Conservation (phyloP, 2,888 invertebrate species). For the Ochlodes sylvanus region DNA sequence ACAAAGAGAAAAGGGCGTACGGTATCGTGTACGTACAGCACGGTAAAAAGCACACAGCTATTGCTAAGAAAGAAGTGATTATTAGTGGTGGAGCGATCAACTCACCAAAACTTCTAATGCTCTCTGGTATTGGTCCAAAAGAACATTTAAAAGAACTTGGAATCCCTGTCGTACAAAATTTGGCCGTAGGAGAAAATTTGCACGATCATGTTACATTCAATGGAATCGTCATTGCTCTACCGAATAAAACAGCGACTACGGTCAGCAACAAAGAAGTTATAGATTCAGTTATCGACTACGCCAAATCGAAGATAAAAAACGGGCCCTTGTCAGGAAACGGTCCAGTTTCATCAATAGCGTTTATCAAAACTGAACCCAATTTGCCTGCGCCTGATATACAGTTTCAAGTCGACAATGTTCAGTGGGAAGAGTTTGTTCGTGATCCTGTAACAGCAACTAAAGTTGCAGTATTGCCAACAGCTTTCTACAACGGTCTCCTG, state of each 20-base stretch:
- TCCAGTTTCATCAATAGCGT: slow-evolving; percentile 81
- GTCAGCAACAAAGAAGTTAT: slow-evolving; percentile 66
- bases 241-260: slow-evolving; percentile 76
- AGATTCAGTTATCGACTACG: slow-evolving; percentile 68
- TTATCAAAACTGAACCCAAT: slow-evolving; percentile 79
- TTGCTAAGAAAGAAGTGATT: slow-evolving; percentile 68
- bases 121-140: slow-evolving; percentile 70
- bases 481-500: slow-evolving; percentile 85
- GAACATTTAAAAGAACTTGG: slow-evolving; percentile 55
- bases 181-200: slow-evolving; percentile 69
- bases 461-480: slow-evolving; percentile 73
- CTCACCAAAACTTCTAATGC: slow-evolving; percentile 66
- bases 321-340: slow-evolving; percentile 84
- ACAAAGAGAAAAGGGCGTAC: slow-evolving; percentile 65
- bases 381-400: slow-evolving; percentile 86
- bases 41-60: slow-evolving; percentile 50
- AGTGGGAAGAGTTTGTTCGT: slow-evolving; percentile 77
- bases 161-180: slow-evolving; percentile 59
- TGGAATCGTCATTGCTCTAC: slow-evolving; percentile 78
- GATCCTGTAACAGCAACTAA: slow-evolving; percentile 75
- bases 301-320: slow-evolving; percentile 55
- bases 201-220: slow-evolving; percentile 74
- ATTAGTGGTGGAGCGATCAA: slow-evolving; percentile 64
- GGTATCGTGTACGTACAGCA: slow-evolving; percentile 60
- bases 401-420: slow-evolving; percentile 79